Evolutionary conservation across 2,113 vertebrate species (phyloP), one percentile per base, ranked within the genome.

Genomic region (Chroicocephalus ridibundus): DNA sequence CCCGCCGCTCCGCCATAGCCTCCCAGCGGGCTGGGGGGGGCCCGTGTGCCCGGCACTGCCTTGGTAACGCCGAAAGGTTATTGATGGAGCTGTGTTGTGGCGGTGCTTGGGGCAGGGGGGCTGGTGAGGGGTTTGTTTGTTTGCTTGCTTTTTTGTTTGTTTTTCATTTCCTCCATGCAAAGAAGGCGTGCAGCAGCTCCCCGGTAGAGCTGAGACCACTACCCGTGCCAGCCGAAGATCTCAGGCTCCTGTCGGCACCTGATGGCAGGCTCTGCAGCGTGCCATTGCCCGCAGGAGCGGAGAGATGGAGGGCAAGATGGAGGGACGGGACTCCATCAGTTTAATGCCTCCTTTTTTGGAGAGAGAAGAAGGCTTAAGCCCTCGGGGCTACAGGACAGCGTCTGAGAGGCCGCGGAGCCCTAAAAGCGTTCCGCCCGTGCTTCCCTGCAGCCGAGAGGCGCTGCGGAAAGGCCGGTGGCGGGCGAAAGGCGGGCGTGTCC

Each of bases 241-340:
- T 5, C 52, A 13, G 36, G 6, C 29, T 61, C 10, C 4, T 2
- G 21, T 2, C 19, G 66, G 54, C 68, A 36, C 62, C 32, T 5
- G 38, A 20, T 1, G 76, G 4, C 74, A 15, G 11, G 18, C 29
- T 58, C 49, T 49, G 25, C 65, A 10, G 40, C 3, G 6, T 15
- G 64, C 4, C 32, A 1, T 7, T 34, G 49, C 44, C 42, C 18
- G 6, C 27, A 1, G 3, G 9, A 52, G 31, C 4, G 22, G 55
- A 29, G 38, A 12, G 64, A 12, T 2, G 25, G 60, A 29, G 10
- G 10, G 17, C 25, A 12, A 38, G 18, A 31, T 4, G 6, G 9
- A 21, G 18, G 38, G 36, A 64, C 2, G 6, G 4, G 5, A 26
- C 9, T 2, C 4, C 60, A 44, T 6, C 34, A 16, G 0, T 27